Evolutionary conservation across 2,797 vertebrate species (phyloP).

Genomic region (Capromys pilorides): DNA sequence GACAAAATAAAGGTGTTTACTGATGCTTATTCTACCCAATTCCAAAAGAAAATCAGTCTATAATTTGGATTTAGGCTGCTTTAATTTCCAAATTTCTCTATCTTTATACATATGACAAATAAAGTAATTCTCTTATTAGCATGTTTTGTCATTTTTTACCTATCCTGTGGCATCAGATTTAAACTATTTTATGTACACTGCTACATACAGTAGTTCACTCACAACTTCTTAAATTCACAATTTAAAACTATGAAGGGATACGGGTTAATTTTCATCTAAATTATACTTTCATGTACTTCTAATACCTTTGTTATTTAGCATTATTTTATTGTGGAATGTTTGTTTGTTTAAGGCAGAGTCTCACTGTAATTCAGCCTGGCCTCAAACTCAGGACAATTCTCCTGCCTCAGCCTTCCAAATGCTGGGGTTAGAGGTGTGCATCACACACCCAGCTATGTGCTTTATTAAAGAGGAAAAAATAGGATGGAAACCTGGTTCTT

Average conservation of each 20-base stretch:
- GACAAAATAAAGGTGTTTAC: slow-evolving; percentile 43
- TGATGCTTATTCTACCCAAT: slow-evolving; percentile 34
- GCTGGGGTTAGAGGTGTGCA: not conserved
- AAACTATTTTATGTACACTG: not conserved
- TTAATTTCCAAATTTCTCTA: slow-evolving; percentile 34
- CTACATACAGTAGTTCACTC: not conserved
- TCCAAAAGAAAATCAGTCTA: slow-evolving; percentile 30
- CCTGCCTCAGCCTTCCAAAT: not conserved
- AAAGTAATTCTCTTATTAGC: not conserved
- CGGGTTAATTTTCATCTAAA: slow-evolving; percentile 38
- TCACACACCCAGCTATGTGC: not conserved
- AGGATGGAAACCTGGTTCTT: not conserved
- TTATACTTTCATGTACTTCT: not conserved
- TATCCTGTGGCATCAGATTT: not conserved
- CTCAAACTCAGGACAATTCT: not conserved
- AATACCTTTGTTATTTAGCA: slow-evolving; percentile 35
- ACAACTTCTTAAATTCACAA: slow-evolving; percentile 44
- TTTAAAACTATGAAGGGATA: slow-evolving; percentile 42
- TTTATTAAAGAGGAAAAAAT: not conserved
- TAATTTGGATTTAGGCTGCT: slow-evolving; percentile 25
- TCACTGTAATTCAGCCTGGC: not conserved
- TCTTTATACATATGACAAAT: not conserved
- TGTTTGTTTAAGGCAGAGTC: not conserved
- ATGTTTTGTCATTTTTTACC: not conserved
- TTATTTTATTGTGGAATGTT: not conserved